Evolutionary conservation across 2,797 vertebrate species (phyloP).

Genomic region (Oreortyx pictus): DNA sequence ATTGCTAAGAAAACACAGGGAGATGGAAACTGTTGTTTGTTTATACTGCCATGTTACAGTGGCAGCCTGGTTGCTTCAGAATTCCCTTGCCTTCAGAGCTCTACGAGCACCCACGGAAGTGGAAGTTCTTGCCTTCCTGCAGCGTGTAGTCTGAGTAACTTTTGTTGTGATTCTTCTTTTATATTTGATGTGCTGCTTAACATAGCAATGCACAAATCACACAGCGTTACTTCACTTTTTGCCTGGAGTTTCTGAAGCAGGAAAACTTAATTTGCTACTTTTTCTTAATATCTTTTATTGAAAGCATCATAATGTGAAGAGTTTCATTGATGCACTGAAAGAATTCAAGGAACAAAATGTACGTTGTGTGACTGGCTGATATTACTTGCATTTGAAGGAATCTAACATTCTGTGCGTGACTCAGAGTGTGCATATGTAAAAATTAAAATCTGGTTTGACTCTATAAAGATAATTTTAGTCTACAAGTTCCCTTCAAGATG

Average conservation of each 20-base stretch:
- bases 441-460: slow-evolving; percentile 10
- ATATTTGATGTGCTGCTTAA: not conserved
- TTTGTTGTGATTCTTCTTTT: not conserved
- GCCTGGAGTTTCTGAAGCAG: not conserved
- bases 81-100: not conserved
- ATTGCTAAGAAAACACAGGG: not conserved
- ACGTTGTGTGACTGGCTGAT: not conserved
- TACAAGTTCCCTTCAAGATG: slow-evolving; percentile 13
- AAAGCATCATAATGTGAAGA: not conserved
- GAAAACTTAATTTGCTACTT: not conserved
- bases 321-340: not conserved
- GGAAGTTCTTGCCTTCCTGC: not conserved
- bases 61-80: not conserved
- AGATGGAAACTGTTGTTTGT: not conserved
- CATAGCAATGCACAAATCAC: not conserved
- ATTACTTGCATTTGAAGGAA: not conserved
- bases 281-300: not conserved
- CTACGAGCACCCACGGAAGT: not conserved
- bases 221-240: not conserved
- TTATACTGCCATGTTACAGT: not conserved
- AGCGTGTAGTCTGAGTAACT: not conserved
- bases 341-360: not conserved
- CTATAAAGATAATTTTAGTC: not conserved
- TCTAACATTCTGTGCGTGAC: not conserved
- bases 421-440: not conserved